These are phyloP conservation scores for Drosophila chauvacae DNA, from an alignment of 1,140 invertebrate species.

Conservation along the genomic window DNA sequence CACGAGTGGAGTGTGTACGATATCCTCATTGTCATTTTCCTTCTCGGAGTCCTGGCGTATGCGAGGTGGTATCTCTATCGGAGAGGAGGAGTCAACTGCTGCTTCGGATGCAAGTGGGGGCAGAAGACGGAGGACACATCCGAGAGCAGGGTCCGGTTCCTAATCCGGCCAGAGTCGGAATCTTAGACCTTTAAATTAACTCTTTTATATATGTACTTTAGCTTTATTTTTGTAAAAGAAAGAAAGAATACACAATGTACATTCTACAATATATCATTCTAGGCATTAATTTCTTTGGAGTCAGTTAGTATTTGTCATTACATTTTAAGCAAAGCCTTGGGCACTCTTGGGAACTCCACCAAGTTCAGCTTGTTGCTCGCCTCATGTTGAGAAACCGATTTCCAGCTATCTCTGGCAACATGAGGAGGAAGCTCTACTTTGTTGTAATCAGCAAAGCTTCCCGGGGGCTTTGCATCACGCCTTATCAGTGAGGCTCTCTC, in stretches of 20 bases:
- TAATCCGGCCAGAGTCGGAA: constrained; percentile 2
- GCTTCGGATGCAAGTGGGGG: constrained; percentile 27
- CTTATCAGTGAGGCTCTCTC: constrained; percentile 10
- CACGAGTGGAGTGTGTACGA: constrained; percentile 22
- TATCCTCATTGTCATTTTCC: constrained; percentile 18
- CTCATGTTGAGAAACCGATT: neutral
- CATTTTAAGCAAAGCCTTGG: neutral
- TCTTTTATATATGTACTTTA: neutral
- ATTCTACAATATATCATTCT: neutral
- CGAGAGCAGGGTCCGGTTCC: neutral
- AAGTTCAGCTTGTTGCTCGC: neutral
- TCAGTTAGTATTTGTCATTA: neutral
- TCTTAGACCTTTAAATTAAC: neutral
- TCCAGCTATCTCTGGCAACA: constrained; percentile 2
- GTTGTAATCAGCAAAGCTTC: constrained; percentile 30
- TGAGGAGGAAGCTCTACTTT: constrained; percentile 32
- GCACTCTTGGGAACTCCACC: neutral
- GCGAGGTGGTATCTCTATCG: constrained; percentile 11
- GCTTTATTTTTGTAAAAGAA: neutral
- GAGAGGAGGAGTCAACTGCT: constrained; percentile 13
- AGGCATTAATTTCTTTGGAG: neutral
- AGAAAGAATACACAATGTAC: too few relatives aligned
- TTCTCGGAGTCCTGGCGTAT: constrained; percentile 11
- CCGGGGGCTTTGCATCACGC: constrained; percentile 23
- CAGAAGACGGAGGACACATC: neutral